phyloP scores from a whole-genome alignment of 2,797 vertebrate species.

The Aphelocoma californica region DNA sequence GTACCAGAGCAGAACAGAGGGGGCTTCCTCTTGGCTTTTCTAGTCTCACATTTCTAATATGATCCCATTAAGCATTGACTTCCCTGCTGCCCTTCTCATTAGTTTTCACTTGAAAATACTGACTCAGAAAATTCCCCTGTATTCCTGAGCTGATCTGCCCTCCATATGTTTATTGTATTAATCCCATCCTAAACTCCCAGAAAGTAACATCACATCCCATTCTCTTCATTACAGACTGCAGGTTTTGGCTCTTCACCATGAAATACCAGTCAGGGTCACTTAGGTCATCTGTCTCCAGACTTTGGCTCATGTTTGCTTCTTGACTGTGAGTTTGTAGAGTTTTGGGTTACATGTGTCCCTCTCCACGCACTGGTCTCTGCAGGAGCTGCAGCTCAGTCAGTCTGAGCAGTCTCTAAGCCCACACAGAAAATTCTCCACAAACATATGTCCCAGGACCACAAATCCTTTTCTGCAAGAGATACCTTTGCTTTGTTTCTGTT shows the following conservation, averaged over 20 bases:
- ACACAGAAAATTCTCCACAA: neutral
- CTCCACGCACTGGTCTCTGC: neutral
- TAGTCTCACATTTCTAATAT: neutral
- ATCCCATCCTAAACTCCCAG: neutral
- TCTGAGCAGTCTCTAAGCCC: conserved; percentile 26
- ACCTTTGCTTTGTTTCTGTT: neutral
- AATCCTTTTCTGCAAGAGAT: neutral
- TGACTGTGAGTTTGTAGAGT: neutral
- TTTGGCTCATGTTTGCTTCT: neutral
- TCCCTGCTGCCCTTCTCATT: neutral
- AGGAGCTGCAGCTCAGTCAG: conserved; percentile 13
- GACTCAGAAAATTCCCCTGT: neutral
- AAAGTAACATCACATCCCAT: neutral
- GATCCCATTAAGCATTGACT: neutral
- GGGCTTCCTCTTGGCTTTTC: neutral
- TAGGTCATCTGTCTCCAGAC: neutral
- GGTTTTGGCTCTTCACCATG: neutral
- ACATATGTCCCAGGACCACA: neutral
- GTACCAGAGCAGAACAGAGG: neutral
- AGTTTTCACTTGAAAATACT: conserved; percentile 30
- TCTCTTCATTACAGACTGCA: neutral
- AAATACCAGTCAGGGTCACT: neutral
- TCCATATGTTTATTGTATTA: neutral
- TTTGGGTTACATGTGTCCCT: neutral
- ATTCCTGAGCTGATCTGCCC: neutral